Conservation (phyloP, 2,888 invertebrate species). For the Mechanitis messenoides region DNA sequence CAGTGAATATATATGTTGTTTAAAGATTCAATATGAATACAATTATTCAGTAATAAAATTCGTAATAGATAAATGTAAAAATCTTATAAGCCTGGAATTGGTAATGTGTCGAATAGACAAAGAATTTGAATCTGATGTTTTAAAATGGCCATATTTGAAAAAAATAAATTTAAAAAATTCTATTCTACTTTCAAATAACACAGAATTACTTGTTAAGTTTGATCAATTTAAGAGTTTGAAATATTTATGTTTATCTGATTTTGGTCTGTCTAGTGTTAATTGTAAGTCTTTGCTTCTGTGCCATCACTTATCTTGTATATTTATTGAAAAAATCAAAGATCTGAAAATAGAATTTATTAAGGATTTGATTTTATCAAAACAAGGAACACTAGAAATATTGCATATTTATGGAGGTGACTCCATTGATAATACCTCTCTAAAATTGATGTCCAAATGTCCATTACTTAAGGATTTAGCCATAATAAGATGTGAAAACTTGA, state of each 20-base stretch:
- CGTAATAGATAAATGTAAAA: slow-evolving; percentile 50
- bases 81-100: slow-evolving; percentile 57
- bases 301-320: slow-evolving; percentile 53
- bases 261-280: slow-evolving; percentile 55
- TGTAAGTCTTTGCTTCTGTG: slow-evolving; percentile 55
- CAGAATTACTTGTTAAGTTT: slow-evolving; percentile 50
- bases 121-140: slow-evolving; percentile 52
- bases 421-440: slow-evolving; percentile 54
- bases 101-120: slow-evolving; percentile 62
- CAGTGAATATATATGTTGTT: slow-evolving; percentile 45
- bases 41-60: slow-evolving; percentile 50
- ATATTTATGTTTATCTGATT: slow-evolving; percentile 58
- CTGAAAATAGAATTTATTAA: slow-evolving; percentile 51
- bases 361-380: slow-evolving; percentile 50
- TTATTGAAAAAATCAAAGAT: slow-evolving; percentile 62
- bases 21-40: slow-evolving; percentile 63
- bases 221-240: slow-evolving; percentile 52
- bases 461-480: slow-evolving; percentile 59
- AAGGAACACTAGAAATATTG: slow-evolving; percentile 47
- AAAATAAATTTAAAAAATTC: slow-evolving; percentile 64
- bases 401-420: slow-evolving; percentile 61
- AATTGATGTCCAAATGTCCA: slow-evolving; percentile 52
- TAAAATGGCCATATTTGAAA: slow-evolving; percentile 52
- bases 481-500: slow-evolving; percentile 60
- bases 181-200: slow-evolving; percentile 41